Evolutionary conservation across 1,140 invertebrate genomes (phyloP).

Genomic region (Amphibalanus amphitrite): DNA sequence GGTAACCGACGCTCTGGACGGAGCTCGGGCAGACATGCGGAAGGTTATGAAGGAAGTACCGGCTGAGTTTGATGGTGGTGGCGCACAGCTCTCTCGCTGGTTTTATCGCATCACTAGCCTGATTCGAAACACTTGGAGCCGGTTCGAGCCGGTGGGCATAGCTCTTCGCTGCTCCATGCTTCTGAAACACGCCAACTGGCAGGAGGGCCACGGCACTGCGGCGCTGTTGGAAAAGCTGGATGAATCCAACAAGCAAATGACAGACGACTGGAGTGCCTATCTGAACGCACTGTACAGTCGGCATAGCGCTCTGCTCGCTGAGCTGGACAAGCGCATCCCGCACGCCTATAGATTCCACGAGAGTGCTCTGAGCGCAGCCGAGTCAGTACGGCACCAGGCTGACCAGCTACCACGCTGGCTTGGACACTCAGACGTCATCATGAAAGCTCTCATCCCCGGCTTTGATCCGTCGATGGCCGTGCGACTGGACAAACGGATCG

Average conservation of each 20-base stretch:
- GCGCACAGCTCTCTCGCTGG: neutral
- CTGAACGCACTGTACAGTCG: neutral
- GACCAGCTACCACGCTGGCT: neutral
- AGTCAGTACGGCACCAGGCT: neutral
- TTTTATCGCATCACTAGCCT: neutral
- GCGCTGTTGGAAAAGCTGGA: neutral
- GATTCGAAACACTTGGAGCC: neutral
- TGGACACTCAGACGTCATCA: neutral
- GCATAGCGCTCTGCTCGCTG: neutral
- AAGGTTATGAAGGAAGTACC: neutral
- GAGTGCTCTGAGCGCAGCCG: neutral
- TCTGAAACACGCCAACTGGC: neutral
- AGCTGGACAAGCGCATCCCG: neutral
- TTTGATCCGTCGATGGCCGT: neutral
- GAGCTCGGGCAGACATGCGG: neutral
- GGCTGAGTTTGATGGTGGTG: neutral
- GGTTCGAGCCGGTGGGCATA: neutral
- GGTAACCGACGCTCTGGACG: neutral
- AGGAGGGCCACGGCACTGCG: neutral
- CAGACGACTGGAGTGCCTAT: neutral
- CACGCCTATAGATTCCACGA: neutral
- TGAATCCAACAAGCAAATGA: neutral
- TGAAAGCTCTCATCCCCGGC: neutral
- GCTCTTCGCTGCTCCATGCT: neutral
- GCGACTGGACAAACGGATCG: neutral